These are phyloP conservation scores for Myotis daubentonii DNA, from an alignment of 2,797 vertebrate species.

Conservation along the genomic window DNA sequence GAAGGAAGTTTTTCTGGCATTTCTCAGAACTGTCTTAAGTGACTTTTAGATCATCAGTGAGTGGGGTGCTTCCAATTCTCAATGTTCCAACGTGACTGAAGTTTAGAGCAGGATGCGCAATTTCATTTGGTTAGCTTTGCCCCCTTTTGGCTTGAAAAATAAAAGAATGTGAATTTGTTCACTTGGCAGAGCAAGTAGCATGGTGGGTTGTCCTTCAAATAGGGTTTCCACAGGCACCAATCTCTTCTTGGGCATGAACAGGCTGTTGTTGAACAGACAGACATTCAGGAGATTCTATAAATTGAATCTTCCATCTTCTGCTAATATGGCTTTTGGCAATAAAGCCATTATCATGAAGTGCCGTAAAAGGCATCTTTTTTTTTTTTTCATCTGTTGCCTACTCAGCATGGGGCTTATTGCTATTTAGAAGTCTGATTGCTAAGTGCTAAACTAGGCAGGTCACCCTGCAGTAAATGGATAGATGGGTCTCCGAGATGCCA, in stretches of 20 bases:
- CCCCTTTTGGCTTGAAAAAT: constrained; percentile 46
- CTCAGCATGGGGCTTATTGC: constrained; percentile 79
- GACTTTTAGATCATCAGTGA: constrained; percentile 56
- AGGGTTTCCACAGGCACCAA: constrained; percentile 56
- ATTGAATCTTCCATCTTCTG: constrained; percentile 78
- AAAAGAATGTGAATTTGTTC: constrained; percentile 18
- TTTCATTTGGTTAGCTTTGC: constrained; percentile 3
- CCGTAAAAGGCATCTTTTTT: constrained; percentile 74
- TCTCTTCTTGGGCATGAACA: constrained; percentile 69
- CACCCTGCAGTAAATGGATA: constrained; percentile 63
- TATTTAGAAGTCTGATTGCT: constrained; percentile 76
- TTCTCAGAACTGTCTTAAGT: constrained; percentile 65
- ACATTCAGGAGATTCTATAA: constrained; percentile 75
- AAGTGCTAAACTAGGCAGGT: constrained; percentile 72
- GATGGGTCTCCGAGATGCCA: constrained; percentile 43
- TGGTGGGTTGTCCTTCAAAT: constrained; percentile 42
- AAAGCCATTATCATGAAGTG: constrained; percentile 77
- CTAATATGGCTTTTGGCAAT: constrained; percentile 81
- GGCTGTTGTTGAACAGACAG: constrained; percentile 70
- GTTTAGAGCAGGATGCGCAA: neutral
- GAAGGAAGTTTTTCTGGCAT: constrained; percentile 65
- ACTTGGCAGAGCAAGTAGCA: constrained; percentile 9
- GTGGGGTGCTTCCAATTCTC: neutral
- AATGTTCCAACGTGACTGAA: neutral
- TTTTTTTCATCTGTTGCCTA: constrained; percentile 78